A percentile compares a stretch with the other conserved stretches of the same genome.
Conservation (phyloP, 2,888 invertebrate genomes). For the Lepidochrysops patricia region DNA sequence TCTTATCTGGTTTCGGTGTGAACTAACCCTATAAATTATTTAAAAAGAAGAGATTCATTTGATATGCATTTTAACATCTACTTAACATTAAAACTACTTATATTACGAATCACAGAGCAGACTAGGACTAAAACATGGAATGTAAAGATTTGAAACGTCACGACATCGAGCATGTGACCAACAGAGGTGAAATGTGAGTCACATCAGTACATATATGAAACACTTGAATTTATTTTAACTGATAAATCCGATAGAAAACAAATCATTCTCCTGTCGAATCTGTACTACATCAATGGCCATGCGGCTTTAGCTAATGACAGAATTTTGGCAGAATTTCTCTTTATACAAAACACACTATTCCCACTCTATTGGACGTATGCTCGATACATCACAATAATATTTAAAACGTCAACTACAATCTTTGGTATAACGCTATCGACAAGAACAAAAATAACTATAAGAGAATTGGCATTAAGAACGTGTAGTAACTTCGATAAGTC, state of each 20-base stretch:
- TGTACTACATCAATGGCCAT: too few relatives aligned
- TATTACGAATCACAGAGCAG: slow-evolving; percentile 58
- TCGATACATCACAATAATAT: too few relatives aligned
- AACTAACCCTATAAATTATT: slow-evolving; percentile 9
- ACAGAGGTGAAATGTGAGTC: too few relatives aligned
- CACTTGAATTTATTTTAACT: too few relatives aligned
- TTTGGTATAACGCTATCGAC: background rate
- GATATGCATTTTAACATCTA: slow-evolving; percentile 44
- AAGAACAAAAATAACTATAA: background rate
- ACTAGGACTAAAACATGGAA: slow-evolving; percentile 43
- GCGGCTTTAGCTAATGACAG: too few relatives aligned
- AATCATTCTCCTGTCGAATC: too few relatives aligned
- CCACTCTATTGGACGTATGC: slow-evolving; percentile 9
- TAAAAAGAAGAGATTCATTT: slow-evolving; percentile 31
- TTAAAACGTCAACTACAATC: slow-evolving; percentile 2
- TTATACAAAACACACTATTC: too few relatives aligned
- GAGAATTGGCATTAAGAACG: background rate
- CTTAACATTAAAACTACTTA: slow-evolving; percentile 17
- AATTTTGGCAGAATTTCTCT: too few relatives aligned
- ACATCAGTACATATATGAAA: too few relatives aligned
- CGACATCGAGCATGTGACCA: background rate
- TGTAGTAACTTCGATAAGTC: background rate
- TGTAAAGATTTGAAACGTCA: background rate
- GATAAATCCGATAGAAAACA: too few relatives aligned
- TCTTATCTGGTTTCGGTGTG: too few relatives aligned